Evolutionary conservation across 2,113 vertebrate species (phyloP).

Genomic region (Tetrao urogallus): DNA sequence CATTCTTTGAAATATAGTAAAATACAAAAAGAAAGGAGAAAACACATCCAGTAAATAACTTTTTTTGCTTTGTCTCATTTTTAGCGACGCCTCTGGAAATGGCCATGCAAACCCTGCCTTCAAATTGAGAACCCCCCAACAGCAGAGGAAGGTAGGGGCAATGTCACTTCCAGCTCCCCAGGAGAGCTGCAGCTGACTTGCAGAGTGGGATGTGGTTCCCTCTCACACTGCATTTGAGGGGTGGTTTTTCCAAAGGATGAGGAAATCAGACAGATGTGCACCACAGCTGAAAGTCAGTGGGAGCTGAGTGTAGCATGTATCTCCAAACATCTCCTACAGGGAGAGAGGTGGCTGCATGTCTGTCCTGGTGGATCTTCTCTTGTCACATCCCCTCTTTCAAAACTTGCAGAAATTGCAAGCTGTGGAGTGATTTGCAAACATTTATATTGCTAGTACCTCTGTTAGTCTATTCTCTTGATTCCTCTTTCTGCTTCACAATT

Average conservation of each 20-base stretch:
- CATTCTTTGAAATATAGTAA: neutral
- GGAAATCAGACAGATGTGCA: neutral
- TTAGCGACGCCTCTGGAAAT: constrained; percentile 70
- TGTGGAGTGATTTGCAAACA: neutral
- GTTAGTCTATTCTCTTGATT: neutral
- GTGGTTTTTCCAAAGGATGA: neutral
- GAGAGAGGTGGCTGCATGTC: neutral
- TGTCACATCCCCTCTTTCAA: neutral
- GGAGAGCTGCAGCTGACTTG: neutral
- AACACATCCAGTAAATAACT: neutral
- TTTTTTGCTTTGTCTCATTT: neutral
- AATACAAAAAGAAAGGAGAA: neutral
- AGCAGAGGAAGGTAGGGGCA: constrained; percentile 81
- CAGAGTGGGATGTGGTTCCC: neutral
- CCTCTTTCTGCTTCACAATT: neutral
- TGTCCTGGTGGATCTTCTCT: neutral
- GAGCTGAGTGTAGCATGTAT: neutral
- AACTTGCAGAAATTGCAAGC: neutral
- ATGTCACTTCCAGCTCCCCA: neutral
- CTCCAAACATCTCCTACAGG: neutral
- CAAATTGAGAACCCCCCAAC: constrained; percentile 83
- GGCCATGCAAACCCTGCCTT: constrained; percentile 90
- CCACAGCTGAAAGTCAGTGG: neutral
- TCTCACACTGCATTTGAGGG: neutral
- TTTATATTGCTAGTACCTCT: fast-evolving